These are phyloP conservation scores for Enteromius paludinosus DNA, from an alignment of 2,797 vertebrate species.

Conservation along the genomic window DNA sequence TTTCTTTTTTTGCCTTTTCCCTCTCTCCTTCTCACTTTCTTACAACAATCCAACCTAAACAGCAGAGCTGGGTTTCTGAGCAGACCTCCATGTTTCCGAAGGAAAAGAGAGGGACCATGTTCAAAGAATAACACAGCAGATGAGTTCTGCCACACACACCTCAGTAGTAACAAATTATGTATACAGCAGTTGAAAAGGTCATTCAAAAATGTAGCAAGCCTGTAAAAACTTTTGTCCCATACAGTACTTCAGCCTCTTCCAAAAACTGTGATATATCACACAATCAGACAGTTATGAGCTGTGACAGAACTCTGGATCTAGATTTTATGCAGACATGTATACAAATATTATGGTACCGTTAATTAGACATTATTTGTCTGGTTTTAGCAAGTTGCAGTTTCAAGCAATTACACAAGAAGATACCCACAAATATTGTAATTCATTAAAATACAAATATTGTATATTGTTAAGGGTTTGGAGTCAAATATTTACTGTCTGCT, in stretches of 20 bases:
- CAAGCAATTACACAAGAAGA: background rate
- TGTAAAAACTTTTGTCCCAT: background rate
- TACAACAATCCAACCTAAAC: constrained; percentile 51
- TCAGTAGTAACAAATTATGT: constrained; percentile 25
- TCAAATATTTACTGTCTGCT: background rate
- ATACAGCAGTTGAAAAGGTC: constrained; percentile 31
- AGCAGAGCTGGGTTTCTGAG: constrained; percentile 49
- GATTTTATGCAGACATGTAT: background rate
- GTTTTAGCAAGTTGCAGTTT: constrained; percentile 8
- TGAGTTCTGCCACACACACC: constrained; percentile 36
- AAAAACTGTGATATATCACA: constrained; percentile 13
- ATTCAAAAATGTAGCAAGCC: background rate
- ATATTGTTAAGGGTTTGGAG: no score
- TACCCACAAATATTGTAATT: background rate
- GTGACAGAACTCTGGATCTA: background rate
- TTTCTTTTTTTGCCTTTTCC: background rate
- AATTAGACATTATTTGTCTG: background rate
- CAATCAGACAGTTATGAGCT: background rate
- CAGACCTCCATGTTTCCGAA: constrained; percentile 46
- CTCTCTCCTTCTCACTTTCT: constrained; percentile 15
- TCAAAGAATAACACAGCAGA: constrained; percentile 51
- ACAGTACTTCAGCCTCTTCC: background rate
- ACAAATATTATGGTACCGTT: background rate
- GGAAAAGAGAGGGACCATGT: constrained; percentile 50
- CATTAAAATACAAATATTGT: no score